A percentile compares a stretch with the other conserved stretches of the same genome.
These are phyloP conservation scores for Nymphalis c-album DNA, from an alignment of 2,888 invertebrate species.

Conservation along the genomic window DNA sequence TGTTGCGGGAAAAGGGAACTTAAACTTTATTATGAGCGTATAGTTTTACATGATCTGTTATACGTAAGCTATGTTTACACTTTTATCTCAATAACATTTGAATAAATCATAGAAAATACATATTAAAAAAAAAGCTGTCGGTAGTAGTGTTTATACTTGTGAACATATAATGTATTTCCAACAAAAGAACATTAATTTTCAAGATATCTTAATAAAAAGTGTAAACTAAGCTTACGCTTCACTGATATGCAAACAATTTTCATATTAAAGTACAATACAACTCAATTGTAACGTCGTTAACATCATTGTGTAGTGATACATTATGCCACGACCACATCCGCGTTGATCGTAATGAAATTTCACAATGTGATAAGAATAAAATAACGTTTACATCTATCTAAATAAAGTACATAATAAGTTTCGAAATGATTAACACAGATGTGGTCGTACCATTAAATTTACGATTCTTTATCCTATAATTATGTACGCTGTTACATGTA, in stretches of 20 bases:
- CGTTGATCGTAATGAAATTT: neutral
- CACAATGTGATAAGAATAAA: neutral
- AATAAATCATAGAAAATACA: too few species aligned
- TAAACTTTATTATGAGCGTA: neutral
- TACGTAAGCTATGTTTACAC: neutral
- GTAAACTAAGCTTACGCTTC: conserved; percentile 18
- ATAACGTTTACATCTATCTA: too few species aligned
- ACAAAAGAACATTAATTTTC: neutral
- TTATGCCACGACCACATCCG: conserved; percentile 21
- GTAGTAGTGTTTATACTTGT: too few species aligned
- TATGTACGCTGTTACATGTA: conserved; percentile 48
- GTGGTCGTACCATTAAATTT: conserved; percentile 3
- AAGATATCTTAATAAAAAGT: conserved; percentile 4
- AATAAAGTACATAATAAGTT: conserved; percentile 1
- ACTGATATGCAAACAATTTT: conserved; percentile 25
- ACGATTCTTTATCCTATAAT: conserved; percentile 36
- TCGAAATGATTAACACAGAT: conserved; percentile 5
- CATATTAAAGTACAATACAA: conserved; percentile 34
- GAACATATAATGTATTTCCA: neutral
- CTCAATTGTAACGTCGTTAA: conserved; percentile 34
- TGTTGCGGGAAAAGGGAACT: neutral
- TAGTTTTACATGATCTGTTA: too few species aligned
- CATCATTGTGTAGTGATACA: conserved; percentile 41
- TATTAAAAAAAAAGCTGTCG: too few species aligned
- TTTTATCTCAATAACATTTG: neutral